A percentile compares a stretch with the other conserved stretches of the same genome.
phyloP scores from a whole-genome alignment of 2,888 invertebrate species.

The Emmelina monodactyla region DNA sequence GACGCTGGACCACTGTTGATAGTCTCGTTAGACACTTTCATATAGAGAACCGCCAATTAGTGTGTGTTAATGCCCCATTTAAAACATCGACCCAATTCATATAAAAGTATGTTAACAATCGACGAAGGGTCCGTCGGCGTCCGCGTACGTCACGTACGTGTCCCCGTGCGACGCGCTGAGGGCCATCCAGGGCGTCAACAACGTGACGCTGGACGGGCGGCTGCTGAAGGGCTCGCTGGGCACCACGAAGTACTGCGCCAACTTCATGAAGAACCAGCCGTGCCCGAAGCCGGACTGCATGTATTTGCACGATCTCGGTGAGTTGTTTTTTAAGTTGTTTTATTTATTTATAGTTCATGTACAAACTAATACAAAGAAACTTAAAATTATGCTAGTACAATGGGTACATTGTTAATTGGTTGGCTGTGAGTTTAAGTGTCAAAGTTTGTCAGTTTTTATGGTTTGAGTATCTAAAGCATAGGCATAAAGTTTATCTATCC shows the following conservation, averaged over 20 bases:
- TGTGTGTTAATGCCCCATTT: no score
- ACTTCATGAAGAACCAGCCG: conserved; percentile 97
- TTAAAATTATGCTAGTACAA: no score
- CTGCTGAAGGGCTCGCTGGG: conserved; percentile 97
- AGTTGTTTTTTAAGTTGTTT: conserved; percentile 14
- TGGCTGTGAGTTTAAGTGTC: no score
- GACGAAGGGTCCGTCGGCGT: conserved; percentile 80
- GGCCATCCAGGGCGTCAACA: conserved; percentile 97
- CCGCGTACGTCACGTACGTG: conserved; percentile 97
- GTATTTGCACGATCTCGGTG: conserved; percentile 98
- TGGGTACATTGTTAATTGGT: no score
- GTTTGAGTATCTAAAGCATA: no score
- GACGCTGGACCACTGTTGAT: conserved; percentile 92
- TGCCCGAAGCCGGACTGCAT: conserved; percentile 99
- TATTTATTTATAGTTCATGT: no score
- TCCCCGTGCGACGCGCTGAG: conserved; percentile 91
- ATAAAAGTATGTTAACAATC: not conserved
- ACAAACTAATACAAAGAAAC: no score
- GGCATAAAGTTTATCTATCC: no score
- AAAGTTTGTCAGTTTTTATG: no score
- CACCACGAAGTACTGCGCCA: conserved; percentile 99
- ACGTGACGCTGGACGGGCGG: conserved; percentile 94
- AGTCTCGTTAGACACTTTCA: no score
- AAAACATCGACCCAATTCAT: no score
- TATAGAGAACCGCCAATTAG: no score